These are phyloP conservation scores for Kryphioiulus occultus DNA, from an alignment of 2,888 invertebrate genomes.

Conservation along the genomic window DNA sequence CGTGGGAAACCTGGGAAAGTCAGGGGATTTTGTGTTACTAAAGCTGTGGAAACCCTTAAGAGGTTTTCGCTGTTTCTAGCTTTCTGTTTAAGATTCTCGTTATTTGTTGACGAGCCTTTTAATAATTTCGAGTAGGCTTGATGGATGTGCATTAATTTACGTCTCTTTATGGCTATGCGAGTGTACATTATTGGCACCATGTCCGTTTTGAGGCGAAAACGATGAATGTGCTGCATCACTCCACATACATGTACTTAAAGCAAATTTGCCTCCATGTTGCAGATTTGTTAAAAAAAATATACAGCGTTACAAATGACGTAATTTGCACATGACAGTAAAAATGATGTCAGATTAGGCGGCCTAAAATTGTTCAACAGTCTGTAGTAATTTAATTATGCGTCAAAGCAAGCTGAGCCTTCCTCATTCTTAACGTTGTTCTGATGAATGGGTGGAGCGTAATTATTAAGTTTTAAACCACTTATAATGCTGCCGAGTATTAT, in stretches of 20 bases:
- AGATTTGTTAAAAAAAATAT: not conserved
- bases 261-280: conserved; percentile 24
- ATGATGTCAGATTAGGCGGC: conserved; percentile 48
- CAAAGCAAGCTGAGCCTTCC: conserved; percentile 26
- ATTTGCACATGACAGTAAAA: conserved; percentile 48
- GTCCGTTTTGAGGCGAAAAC: not conserved
- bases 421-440: not conserved
- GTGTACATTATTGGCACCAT: not conserved
- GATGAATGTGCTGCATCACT: conserved; percentile 41
- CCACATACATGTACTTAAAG: conserved; percentile 41
- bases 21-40: too few relatives aligned
- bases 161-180: not conserved
- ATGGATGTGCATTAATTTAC: not conserved
- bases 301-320: conserved; percentile 44
- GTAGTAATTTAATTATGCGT: conserved; percentile 48
- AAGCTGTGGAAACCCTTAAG: too few relatives aligned
- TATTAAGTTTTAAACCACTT: conserved; percentile 42
- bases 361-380: conserved; percentile 45
- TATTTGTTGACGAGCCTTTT: not conserved
- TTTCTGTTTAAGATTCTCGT: not conserved
- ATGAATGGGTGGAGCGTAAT: conserved; percentile 27
- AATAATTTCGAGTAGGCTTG: not conserved
- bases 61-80: not conserved
- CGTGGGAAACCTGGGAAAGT: too few relatives aligned
- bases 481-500: not conserved